Conservation (phyloP, 2,797 vertebrate species). For the Moxostoma hubbsi region DNA sequence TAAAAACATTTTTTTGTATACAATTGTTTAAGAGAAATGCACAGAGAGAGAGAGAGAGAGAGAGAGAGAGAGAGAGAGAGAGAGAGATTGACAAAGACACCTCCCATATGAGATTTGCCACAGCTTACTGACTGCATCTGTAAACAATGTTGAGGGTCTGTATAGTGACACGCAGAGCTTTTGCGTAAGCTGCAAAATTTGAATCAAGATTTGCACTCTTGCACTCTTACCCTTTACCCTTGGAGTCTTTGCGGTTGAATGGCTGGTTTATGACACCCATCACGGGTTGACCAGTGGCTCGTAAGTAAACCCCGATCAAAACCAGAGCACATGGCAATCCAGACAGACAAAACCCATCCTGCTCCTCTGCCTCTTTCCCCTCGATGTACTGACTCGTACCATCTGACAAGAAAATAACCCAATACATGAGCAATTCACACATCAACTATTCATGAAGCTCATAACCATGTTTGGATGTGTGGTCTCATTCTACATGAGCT, state of each 20-base stretch:
- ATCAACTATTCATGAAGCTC: not conserved
- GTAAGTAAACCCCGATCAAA: conserved; percentile 85
- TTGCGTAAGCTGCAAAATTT: too few species aligned
- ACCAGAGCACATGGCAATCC: conserved; percentile 89
- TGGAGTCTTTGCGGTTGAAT: conserved; percentile 78
- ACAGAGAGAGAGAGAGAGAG: too few species aligned
- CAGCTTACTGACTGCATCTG: too few species aligned
- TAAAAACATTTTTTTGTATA: too few species aligned
- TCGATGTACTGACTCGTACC: conserved; percentile 90
- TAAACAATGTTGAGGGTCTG: too few species aligned
- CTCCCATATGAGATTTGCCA: too few species aligned
- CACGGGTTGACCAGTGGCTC: conserved; percentile 82
- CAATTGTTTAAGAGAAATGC: too few species aligned
- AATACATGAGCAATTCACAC: conserved; percentile 12
- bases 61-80: too few species aligned
- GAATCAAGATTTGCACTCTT: too few species aligned
- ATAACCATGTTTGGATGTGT: not conserved
- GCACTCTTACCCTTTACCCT: conserved; percentile 67
- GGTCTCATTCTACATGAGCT: not conserved
- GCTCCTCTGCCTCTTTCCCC: conserved; percentile 77
- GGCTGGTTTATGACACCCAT: conserved; percentile 93
- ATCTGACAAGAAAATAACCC: conserved; percentile 70
- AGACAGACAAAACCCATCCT: conserved; percentile 77
- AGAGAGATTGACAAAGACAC: too few species aligned
- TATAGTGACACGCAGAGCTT: too few species aligned